Conservation (phyloP, 2,113 vertebrate species). For the Edolisoma coerulescens region DNA sequence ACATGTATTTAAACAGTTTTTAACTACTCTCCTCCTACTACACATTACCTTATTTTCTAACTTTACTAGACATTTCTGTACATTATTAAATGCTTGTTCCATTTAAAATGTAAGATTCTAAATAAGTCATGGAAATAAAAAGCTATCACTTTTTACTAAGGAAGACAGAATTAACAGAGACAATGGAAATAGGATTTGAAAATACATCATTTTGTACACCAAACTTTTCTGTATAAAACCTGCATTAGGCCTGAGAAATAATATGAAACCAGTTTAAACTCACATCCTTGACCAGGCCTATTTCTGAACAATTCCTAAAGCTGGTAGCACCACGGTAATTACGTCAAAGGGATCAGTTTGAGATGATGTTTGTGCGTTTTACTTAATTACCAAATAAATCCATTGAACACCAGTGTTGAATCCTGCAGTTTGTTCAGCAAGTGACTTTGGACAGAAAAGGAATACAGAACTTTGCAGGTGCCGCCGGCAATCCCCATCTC, state of each 20-base stretch:
- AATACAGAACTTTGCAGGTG: not conserved
- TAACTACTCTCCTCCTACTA: not conserved
- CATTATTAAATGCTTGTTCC: not conserved
- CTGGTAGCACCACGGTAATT: not conserved
- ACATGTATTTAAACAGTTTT: not conserved
- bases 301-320: not conserved
- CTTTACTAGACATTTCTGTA: not conserved
- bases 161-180: not conserved
- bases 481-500: not conserved
- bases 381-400: not conserved
- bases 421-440: not conserved
- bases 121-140: not conserved
- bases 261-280: not conserved
- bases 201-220: not conserved
- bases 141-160: not conserved
- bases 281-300: not conserved
- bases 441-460: not conserved
- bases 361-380: not conserved
- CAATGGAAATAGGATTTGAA: not conserved
- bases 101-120: not conserved
- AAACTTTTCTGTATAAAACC: not conserved
- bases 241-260: not conserved
- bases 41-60: not conserved
- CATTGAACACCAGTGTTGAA: not conserved
- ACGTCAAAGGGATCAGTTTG: not conserved